Evolutionary conservation across 2,797 vertebrate species (phyloP), one percentile per base, ranked within the genome.

Genomic region (Diplodus sargus): DNA sequence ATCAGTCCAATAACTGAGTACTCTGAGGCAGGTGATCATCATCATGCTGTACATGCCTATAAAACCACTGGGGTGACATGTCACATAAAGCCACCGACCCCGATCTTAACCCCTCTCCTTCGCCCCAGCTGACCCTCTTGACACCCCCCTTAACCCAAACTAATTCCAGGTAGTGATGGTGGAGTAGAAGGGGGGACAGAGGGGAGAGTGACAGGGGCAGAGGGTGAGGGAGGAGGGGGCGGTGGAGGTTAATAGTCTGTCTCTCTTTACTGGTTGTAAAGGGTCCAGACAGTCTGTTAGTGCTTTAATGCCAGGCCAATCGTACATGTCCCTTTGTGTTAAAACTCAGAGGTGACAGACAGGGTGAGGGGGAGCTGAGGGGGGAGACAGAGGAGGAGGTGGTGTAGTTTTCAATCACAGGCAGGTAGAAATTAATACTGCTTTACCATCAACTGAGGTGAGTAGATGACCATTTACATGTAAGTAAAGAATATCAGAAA

Each of bases 221-320:
- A 62, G 70, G 69, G 68, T 45, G 64, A 79, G 78, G 39, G 72
- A 76, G 80, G 82, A 67, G 39, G 60, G 34, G 86, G 92, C 87
- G 87, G 90, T 78, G 80, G 87, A 91, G 94, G 94, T 95, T 95
- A 95, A 95, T 94, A 94, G 94, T 92, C 86, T 79, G 84, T 93
- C 93, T 92, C 89, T 92, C 92, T 92, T 92, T 93, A 92, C 79
- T 57, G 88, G 86, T 88, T 52, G 85, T 94, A 92, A 94, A 93
- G 90, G 90, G 70, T 66, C 89, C 90, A 93, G 92, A 93, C 93
- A 92, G 90, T 93, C 91, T 92, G 94, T 94, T 95, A 93, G 93
- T 89, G 91, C 89, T 92, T 87, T 90, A 84, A 88, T 84, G 88
- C 76, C 79, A 54, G 93, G 93, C 92, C 94, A 93, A 86, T 95